These are phyloP conservation scores for Bradynema listronoti DNA, from an alignment of 1,140 invertebrate genomes.

Conservation along the genomic window DNA sequence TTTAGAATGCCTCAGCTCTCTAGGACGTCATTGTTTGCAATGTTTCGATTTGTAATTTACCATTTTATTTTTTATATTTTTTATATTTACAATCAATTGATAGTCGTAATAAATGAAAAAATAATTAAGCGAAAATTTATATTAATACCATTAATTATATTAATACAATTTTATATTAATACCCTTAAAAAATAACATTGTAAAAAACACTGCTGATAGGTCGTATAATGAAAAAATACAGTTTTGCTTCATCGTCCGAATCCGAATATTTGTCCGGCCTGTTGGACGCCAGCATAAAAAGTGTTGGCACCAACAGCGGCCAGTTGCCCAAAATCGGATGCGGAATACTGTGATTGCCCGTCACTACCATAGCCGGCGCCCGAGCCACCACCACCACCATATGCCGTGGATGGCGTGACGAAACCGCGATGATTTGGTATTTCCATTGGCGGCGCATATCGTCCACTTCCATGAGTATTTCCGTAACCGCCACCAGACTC, in stretches of 20 bases:
- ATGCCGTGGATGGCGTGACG: no score
- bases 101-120: no score
- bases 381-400: no score
- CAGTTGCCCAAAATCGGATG: slow-evolving; percentile 10
- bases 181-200: background rate
- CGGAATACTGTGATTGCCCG: no score
- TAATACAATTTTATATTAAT: background rate
- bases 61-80: background rate
- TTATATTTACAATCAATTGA: background rate
- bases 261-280: slow-evolving; percentile 23
- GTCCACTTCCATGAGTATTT: no score
- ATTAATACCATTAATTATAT: background rate
- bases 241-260: background rate
- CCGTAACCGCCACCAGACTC: no score
- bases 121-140: no score
- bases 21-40: background rate
- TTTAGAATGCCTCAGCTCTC: background rate
- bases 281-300: slow-evolving; percentile 19
- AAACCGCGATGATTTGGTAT: no score
- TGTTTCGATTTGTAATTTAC: background rate
- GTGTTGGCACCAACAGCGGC: slow-evolving; percentile 22
- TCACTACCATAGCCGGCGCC: no score
- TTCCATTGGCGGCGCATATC: no score
- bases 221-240: background rate
- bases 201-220: background rate